These are phyloP conservation scores for Orientallactaga sibirica DNA, from an alignment of 2,797 vertebrate genomes.

Conservation along the genomic window DNA sequence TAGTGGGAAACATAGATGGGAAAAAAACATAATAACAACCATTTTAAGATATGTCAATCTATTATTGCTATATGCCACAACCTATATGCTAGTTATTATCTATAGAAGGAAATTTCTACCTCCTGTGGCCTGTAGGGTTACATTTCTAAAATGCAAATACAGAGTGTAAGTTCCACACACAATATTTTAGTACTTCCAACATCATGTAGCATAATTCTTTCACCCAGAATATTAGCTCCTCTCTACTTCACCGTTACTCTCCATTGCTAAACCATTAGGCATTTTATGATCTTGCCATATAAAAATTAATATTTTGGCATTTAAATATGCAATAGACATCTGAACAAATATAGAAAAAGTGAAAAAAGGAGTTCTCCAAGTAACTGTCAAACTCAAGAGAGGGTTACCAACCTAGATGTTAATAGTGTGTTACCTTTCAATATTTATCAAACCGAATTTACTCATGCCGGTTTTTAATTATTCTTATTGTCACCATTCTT, in stretches of 20 bases:
- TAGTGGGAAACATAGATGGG: background rate
- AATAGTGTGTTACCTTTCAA: constrained; percentile 1
- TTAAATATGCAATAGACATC: background rate
- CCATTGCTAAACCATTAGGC: background rate
- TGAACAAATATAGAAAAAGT: background rate
- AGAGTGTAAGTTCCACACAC: background rate
- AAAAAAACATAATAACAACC: background rate
- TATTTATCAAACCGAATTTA: constrained; percentile 7
- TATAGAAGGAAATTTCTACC: background rate
- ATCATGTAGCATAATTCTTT: background rate
- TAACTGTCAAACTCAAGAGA: constrained; percentile 26
- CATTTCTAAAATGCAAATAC: constrained; percentile 31
- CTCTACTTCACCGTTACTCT: background rate
- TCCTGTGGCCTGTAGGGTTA: background rate
- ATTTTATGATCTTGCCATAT: background rate
- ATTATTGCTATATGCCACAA: background rate
- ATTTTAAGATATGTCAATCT: background rate
- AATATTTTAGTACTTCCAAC: background rate
- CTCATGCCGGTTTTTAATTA: background rate
- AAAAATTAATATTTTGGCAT: constrained; percentile 37
- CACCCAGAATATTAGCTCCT: background rate
- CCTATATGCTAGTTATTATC: background rate
- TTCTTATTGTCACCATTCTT: background rate
- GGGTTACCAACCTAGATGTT: background rate
- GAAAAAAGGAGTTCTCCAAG: background rate